A percentile compares a stretch with the other conserved stretches of the same genome.
Evolutionary conservation across 1,140 invertebrate genomes (phyloP).

Genomic region (Acromyrmex charruanus): DNA sequence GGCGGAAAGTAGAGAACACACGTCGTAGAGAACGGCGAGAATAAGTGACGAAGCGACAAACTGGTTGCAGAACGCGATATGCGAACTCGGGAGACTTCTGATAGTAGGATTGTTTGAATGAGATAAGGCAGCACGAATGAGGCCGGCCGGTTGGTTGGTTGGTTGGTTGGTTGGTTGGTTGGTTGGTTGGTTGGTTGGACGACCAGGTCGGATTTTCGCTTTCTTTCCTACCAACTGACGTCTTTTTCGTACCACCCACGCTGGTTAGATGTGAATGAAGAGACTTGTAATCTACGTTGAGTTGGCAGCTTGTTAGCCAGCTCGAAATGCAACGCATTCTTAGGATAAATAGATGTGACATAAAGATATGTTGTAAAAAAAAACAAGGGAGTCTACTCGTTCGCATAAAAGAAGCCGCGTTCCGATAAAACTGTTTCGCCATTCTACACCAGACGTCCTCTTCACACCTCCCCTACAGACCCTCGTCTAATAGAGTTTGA

Average conservation of each 20-base stretch:
- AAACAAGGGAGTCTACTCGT: background rate
- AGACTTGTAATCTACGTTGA: conserved; percentile 57
- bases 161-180: no score
- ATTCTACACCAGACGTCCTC: background rate
- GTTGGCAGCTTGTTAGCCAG: conserved; percentile 42
- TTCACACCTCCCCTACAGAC: background rate
- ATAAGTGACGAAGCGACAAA: conserved; percentile 15
- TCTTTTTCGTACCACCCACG: conserved; percentile 66
- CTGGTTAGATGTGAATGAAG: conserved; percentile 40
- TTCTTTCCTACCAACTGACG: conserved; percentile 25
- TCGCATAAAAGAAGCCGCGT: background rate
- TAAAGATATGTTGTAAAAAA: conserved; percentile 8
- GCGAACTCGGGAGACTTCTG: conserved; percentile 41
- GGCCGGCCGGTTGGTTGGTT: background rate
- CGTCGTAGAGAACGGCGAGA: background rate
- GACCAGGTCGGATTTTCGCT: conserved; percentile 52
- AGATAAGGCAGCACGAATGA: conserved; percentile 64
- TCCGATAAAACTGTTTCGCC: background rate
- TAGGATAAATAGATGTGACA: conserved; percentile 1
- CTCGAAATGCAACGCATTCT: background rate
- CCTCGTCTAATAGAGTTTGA: no score
- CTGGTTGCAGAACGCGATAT: conserved; percentile 39
- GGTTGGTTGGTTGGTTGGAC: no score
- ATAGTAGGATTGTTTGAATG: conserved; percentile 68
- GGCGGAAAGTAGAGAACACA: background rate